A percentile compares a stretch with the other conserved stretches of the same genome.
Conservation (phyloP, 2,113 vertebrate species). For the Poeciliopsis prolifica region DNA sequence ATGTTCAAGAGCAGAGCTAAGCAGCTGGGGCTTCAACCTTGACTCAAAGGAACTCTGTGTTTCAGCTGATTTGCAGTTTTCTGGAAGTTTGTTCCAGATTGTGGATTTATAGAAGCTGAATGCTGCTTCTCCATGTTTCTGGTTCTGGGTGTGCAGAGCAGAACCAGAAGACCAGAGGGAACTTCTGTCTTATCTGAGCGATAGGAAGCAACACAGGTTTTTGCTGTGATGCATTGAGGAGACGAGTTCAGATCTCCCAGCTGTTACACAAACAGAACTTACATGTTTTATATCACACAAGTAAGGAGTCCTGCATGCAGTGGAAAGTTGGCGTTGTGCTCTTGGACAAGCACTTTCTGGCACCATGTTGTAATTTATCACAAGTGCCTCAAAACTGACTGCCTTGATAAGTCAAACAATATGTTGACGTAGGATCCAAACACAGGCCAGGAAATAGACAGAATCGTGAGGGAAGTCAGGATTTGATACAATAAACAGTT, state of each 20-base stretch:
- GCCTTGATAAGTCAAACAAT: background rate
- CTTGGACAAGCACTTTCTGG: background rate
- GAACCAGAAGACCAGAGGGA: too few species aligned
- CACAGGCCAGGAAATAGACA: background rate
- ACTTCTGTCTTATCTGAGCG: too few species aligned
- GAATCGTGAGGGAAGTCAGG: too few species aligned
- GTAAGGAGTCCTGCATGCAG: conserved; percentile 15
- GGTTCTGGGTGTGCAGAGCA: too few species aligned
- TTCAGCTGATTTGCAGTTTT: too few species aligned
- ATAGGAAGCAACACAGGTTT: background rate
- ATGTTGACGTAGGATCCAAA: background rate
- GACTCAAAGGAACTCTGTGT: too few species aligned
- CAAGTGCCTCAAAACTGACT: background rate
- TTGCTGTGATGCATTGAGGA: background rate
- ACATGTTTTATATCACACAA: conserved; percentile 4
- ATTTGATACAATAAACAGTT: background rate
- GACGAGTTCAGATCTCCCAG: background rate
- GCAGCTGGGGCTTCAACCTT: too few species aligned
- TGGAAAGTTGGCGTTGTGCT: background rate
- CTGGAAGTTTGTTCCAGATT: too few species aligned
- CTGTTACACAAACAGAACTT: background rate
- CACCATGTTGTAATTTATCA: background rate
- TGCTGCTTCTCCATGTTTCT: too few species aligned
- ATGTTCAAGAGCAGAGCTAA: too few species aligned
- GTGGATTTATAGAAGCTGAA: too few species aligned